Conservation (phyloP, 2,888 invertebrate genomes). For the Amblyteles armatorius region DNA sequence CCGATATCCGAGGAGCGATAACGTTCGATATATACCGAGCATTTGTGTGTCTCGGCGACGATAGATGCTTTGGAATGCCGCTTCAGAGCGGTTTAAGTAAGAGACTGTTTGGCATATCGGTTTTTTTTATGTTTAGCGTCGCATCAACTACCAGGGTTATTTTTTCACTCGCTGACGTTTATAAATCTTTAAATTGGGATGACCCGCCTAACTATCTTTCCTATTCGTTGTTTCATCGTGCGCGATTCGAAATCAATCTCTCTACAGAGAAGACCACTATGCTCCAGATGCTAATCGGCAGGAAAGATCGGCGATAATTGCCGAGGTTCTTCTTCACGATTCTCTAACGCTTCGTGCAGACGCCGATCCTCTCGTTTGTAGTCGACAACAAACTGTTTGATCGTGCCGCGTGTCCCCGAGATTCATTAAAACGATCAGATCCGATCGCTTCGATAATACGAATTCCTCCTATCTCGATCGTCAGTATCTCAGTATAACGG, state of each 20-base stretch:
- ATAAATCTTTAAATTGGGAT: background rate
- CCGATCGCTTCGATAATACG: constrained; percentile 53
- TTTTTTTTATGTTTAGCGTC: background rate
- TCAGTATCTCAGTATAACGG: constrained; percentile 24
- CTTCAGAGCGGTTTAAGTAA: constrained; percentile 2
- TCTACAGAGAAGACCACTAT: constrained; percentile 3
- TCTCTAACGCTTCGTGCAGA: constrained; percentile 15
- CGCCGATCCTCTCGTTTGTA: constrained; percentile 16
- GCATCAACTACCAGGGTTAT: background rate
- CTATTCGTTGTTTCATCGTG: constrained; percentile 33
- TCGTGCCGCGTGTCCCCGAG: constrained; percentile 49
- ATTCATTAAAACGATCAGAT: constrained; percentile 61
- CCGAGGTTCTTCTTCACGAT: constrained; percentile 48
- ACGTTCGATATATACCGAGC: constrained; percentile 13
- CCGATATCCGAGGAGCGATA: constrained; percentile 34
- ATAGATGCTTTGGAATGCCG: constrained; percentile 11
- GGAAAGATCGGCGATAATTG: constrained; percentile 56
- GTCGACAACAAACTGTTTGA: constrained; percentile 39
- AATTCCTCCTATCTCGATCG: constrained; percentile 35
- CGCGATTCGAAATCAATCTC: constrained; percentile 33
- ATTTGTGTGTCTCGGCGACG: background rate
- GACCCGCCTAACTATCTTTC: background rate
- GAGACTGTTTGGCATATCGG: background rate
- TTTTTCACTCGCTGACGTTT: background rate
- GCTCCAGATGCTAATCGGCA: constrained; percentile 58